These are phyloP conservation scores for Larimichthys crocea DNA, from an alignment of 2,113 vertebrate genomes.

Conservation along the genomic window DNA sequence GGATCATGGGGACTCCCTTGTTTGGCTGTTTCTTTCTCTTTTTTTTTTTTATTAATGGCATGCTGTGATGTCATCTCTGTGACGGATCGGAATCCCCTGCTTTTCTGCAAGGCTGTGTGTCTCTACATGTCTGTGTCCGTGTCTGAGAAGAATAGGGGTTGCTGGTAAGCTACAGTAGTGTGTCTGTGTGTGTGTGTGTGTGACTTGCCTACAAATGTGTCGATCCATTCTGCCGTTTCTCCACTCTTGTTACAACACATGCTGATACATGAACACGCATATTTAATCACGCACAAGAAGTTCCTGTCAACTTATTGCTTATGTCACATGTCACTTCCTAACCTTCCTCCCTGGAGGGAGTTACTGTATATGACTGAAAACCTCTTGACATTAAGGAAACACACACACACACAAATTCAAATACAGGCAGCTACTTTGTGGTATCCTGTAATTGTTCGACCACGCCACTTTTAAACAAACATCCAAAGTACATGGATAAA, in stretches of 20 bases:
- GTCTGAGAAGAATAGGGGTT: background rate
- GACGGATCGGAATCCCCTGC: constrained; percentile 77
- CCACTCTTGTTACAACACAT: constrained; percentile 10
- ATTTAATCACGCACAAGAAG: background rate
- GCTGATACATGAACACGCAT: background rate
- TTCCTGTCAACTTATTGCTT: background rate
- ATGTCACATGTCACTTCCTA: background rate
- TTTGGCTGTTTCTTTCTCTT: constrained; percentile 43
- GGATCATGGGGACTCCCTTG: constrained; percentile 77
- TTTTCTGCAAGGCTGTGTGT: constrained; percentile 21
- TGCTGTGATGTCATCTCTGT: constrained; percentile 78
- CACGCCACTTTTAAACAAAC: background rate
- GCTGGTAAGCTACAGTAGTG: constrained; percentile 6
- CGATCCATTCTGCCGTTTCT: constrained; percentile 37
- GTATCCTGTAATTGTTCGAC: constrained; percentile 57
- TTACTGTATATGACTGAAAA: background rate
- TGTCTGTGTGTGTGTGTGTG: constrained; percentile 11
- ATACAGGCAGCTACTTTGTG: background rate
- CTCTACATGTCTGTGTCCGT: constrained; percentile 4
- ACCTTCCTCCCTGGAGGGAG: background rate
- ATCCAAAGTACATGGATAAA: constrained; percentile 19
- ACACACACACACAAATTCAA: background rate
- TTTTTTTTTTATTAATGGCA: constrained; percentile 41
- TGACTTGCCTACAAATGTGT: constrained; percentile 68
- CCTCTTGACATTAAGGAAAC: background rate